These are phyloP conservation scores for Oreotrochilus melanogaster DNA, from an alignment of 2,113 vertebrate genomes.

Conservation along the genomic window DNA sequence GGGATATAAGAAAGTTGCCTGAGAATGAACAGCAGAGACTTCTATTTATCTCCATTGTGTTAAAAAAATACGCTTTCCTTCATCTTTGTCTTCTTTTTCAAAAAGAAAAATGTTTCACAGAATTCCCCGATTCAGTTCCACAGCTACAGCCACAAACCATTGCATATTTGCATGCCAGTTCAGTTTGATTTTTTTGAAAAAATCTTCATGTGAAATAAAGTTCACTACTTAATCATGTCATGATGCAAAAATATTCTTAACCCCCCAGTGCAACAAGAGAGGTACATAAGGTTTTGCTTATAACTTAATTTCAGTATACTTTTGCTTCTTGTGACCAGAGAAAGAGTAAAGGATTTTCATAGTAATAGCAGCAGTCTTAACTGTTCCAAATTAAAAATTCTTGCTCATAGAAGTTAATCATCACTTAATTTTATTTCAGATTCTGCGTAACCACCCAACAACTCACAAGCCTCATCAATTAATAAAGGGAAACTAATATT, in stretches of 20 bases:
- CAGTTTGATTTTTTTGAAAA: neutral
- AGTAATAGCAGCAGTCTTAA: neutral
- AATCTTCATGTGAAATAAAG: neutral
- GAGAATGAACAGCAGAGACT: neutral
- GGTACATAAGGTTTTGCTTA: neutral
- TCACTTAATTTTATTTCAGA: neutral
- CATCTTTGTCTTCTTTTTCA: neutral
- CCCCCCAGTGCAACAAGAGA: neutral
- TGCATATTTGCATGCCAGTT: neutral
- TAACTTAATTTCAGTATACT: neutral
- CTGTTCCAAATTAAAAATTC: neutral
- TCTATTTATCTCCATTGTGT: neutral
- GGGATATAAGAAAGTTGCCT: neutral
- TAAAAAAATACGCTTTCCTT: neutral
- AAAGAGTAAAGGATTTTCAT: neutral
- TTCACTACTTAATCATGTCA: neutral
- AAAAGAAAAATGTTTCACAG: neutral
- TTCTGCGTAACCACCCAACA: neutral
- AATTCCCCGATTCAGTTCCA: neutral
- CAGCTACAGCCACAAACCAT: neutral
- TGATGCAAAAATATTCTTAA: neutral
- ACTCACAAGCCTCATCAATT: neutral
- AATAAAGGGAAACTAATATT: conserved; percentile 26
- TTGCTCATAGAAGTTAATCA: neutral
- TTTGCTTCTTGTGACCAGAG: neutral